Evolutionary conservation across 2,113 vertebrate species (phyloP).

Genomic region (Amphilophus citrinellus): DNA sequence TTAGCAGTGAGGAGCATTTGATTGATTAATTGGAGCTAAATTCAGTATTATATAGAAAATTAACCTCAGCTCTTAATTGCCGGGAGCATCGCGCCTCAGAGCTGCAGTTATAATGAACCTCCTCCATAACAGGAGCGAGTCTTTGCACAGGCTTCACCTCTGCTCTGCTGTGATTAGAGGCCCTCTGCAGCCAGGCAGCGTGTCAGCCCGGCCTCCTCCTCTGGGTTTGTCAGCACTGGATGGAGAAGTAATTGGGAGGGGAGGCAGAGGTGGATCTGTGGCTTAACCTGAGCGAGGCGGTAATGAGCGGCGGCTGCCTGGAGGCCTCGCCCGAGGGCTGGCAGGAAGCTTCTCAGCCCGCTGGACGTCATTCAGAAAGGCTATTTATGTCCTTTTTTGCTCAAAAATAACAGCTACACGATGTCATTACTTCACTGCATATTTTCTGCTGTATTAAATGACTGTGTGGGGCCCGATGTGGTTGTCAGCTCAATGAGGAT

Average conservation of each 20-base stretch:
- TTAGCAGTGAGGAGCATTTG: too few relatives aligned
- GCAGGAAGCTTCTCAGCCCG: constrained; percentile 29
- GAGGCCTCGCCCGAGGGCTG: constrained; percentile 22
- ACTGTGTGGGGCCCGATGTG: background rate
- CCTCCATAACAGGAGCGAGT: constrained; percentile 3
- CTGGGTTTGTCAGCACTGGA: background rate
- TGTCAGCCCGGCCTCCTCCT: constrained; percentile 44
- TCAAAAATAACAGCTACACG: constrained; percentile 23
- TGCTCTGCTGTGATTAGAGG: constrained; percentile 11
- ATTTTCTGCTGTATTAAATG: background rate
- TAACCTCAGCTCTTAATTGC: background rate
- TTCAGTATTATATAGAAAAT: background rate
- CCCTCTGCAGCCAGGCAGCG: constrained; percentile 8
- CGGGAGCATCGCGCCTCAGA: background rate
- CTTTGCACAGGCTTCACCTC: background rate
- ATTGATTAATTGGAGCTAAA: background rate
- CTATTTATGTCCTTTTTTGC: constrained; percentile 25
- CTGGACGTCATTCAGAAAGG: constrained; percentile 11
- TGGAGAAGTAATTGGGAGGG: constrained; percentile 54
- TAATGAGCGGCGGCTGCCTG: constrained; percentile 46
- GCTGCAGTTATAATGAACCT: background rate
- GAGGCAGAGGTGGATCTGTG: constrained; percentile 39
- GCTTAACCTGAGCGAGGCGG: constrained; percentile 43
- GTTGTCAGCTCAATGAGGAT: background rate
- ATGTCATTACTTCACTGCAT: constrained; percentile 26